phyloP scores from a whole-genome alignment of 1,140 invertebrate species.

The Drosophila gunungcola region DNA sequence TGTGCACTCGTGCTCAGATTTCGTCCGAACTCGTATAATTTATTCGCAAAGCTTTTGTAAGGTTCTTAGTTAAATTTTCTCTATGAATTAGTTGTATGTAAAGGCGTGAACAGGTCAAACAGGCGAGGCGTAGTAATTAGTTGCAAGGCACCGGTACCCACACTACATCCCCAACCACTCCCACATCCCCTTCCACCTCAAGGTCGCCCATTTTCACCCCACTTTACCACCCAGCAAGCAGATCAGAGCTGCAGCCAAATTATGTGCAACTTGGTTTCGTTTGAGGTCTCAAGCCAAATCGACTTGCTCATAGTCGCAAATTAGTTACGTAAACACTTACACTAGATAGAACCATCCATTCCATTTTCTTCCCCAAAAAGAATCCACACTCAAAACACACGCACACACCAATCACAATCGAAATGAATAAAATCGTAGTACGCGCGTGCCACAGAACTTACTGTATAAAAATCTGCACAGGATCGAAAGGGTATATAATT shows the following conservation, averaged over 20 bases:
- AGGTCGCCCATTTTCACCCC: background rate
- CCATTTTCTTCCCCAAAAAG: slow-evolving; percentile 2
- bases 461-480: slow-evolving; percentile 7
- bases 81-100: slow-evolving; percentile 74
- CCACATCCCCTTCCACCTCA: background rate
- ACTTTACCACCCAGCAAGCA: slow-evolving; percentile 27
- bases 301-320: slow-evolving; percentile 78
- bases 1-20: slow-evolving; percentile 28
- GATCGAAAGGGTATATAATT: slow-evolving; percentile 6
- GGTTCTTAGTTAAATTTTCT: slow-evolving; percentile 66
- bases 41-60: slow-evolving; percentile 55
- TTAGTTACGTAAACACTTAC: slow-evolving; percentile 58
- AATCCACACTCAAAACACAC: slow-evolving; percentile 10
- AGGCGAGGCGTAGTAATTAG: slow-evolving; percentile 59
- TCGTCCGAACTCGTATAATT: slow-evolving; percentile 50
- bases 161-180: background rate
- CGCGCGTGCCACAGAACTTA: slow-evolving; percentile 56
- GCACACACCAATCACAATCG: background rate
- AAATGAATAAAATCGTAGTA: slow-evolving; percentile 55
- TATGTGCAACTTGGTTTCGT: slow-evolving; percentile 82
- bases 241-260: slow-evolving; percentile 56
- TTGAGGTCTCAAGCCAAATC: slow-evolving; percentile 70
- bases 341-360: slow-evolving; percentile 28
- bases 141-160: slow-evolving; percentile 33
- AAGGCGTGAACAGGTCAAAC: slow-evolving; percentile 37